Base-by-base conservation (phyloP, 2,797 vertebrate genomes). In the Acrocephalus scirpaceus region DNA sequence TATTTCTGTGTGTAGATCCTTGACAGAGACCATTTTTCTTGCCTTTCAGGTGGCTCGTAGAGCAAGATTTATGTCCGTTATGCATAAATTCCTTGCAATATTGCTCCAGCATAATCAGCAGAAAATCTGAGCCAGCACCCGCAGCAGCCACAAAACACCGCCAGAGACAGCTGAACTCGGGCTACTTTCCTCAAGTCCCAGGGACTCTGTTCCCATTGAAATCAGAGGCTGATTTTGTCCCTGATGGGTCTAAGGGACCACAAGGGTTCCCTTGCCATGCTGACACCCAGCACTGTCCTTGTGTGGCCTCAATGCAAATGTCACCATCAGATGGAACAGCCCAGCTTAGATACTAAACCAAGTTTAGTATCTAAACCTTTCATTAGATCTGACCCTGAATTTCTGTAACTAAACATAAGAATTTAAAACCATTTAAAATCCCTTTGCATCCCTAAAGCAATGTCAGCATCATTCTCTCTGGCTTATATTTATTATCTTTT, bases 21-120 rank as follows among this genome's bases (percentile, higher is more conserved):
- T 97, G 96, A 97, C 92, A 97, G 93, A 97, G 81, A 92, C 75
- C 69, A 96, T 97, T 98, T 98, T 97, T 97, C 95, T 97, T 97
- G 77, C 88, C 90, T 96, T 90, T 97, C 96, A 92, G 88, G 96
- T 98, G 96, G 91, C 94, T 97, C 85, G 2, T 97, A 91, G 57
- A 97, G 91, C 0, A 10, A 97, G 93, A 97, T 97, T 97, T 97
- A 97, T 96, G 95, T 92, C 94, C 76, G 85, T 97, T 97, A 93
- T 91, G 84, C 83, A 97, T 95, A 97, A 97, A 96, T 94, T 91
- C 70, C 92, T 97, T 91, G 82, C 95, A 94, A 90, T 95, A 93
- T 96, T 96, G 94, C 94, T 96, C 67, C 77, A 88, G 88, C 93
- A 93, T 95, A 96, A 97, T 97, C 89, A 97, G 85, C 88, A 97